phyloP scores from a whole-genome alignment of 2,888 invertebrate genomes.

The Leptinotarsa haldemani region DNA sequence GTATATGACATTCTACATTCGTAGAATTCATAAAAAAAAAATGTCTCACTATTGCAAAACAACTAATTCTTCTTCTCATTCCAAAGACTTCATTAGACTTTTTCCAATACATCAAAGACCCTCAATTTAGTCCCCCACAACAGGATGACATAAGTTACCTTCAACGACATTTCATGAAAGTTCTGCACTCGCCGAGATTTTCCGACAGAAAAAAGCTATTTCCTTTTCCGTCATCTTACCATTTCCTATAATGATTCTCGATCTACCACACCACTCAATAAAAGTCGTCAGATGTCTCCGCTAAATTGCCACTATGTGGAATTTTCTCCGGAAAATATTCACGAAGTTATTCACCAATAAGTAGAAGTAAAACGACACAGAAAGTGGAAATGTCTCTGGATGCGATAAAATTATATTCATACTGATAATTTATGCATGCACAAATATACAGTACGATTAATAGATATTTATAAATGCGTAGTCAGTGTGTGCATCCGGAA shows the following conservation, averaged over 20 bases:
- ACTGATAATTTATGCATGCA: too few species aligned
- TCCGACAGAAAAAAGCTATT: not conserved
- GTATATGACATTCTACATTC: too few species aligned
- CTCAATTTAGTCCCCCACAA: not conserved
- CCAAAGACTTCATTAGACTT: too few species aligned
- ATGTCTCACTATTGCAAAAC: too few species aligned
- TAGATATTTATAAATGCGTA: too few species aligned
- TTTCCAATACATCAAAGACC: not conserved
- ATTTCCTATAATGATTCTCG: conserved; percentile 1
- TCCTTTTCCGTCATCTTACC: not conserved
- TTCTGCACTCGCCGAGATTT: not conserved
- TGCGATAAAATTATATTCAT: too few species aligned
- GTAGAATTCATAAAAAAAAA: too few species aligned
- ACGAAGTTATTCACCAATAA: not conserved
- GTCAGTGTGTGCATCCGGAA: too few species aligned
- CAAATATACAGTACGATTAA: too few species aligned
- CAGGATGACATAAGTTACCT: not conserved
- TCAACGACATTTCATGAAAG: not conserved
- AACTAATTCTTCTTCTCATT: too few species aligned
- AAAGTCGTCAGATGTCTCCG: not conserved
- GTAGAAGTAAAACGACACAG: not conserved
- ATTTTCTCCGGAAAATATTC: not conserved
- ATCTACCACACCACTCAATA: not conserved
- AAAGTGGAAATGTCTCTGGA: not conserved
- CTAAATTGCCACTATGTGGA: not conserved